A percentile compares a stretch with the other conserved stretches of the same genome.
Conservation (phyloP, 2,113 vertebrate species). For the Phycodurus eques region DNA sequence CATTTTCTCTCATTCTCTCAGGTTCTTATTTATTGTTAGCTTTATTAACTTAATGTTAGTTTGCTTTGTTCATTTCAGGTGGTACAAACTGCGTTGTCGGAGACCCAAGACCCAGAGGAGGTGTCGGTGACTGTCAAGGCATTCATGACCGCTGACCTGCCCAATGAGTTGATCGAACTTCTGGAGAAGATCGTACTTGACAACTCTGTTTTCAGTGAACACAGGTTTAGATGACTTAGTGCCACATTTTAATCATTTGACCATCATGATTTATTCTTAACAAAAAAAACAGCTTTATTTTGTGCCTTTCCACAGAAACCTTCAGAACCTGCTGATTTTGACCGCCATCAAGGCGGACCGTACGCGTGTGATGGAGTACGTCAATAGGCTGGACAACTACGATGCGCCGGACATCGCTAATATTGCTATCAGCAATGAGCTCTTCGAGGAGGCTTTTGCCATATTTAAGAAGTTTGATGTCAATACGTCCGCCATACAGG, state of each 20-base stretch:
- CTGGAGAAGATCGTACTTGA: constrained; percentile 92
- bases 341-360: constrained; percentile 90
- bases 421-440: constrained; percentile 86
- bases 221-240: constrained; percentile 71
- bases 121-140: constrained; percentile 90
- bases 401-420: constrained; percentile 90
- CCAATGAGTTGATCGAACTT: constrained; percentile 88
- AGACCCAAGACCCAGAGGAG: constrained; percentile 91
- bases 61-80: constrained; percentile 70
- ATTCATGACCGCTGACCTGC: constrained; percentile 90
- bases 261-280: not conserved
- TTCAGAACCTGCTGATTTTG: constrained; percentile 91
- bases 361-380: constrained; percentile 90
- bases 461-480: constrained; percentile 93
- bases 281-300: not conserved
- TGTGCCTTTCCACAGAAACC: constrained; percentile 73
- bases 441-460: constrained; percentile 90
- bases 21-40: not conserved
- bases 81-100: constrained; percentile 89
- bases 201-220: constrained; percentile 89
- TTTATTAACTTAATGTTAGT: not conserved
- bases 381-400: constrained; percentile 88
- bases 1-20: not conserved
- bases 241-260: not conserved
- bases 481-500: constrained; percentile 89